A percentile compares a stretch with the other conserved stretches of the same genome.
Conservation (phyloP, 2,797 vertebrate species). For the Hippocampus kuda region DNA sequence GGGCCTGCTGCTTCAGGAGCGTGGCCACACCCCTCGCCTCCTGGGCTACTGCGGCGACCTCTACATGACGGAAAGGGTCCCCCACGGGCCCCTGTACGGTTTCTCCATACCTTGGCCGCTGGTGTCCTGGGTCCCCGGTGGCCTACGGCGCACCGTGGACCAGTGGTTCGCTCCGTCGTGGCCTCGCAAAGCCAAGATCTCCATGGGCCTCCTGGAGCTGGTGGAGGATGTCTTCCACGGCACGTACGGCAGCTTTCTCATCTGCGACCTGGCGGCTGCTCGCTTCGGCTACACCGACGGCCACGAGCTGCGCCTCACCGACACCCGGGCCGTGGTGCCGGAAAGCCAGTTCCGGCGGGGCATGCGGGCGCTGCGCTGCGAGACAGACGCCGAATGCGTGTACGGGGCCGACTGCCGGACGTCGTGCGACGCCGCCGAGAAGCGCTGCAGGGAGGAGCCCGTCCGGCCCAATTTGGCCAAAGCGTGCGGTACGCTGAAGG, state of each 20-base stretch:
- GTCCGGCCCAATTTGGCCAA: conserved; percentile 90
- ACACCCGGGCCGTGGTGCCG: conserved; percentile 78
- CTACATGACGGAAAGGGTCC: conserved; percentile 87
- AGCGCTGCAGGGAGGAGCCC: conserved; percentile 81
- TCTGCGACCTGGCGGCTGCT: conserved; percentile 85
- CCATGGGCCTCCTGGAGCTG: conserved; percentile 94
- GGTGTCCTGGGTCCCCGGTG: conserved; percentile 81
- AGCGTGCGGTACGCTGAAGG: conserved; percentile 85
- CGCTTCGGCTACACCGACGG: conserved; percentile 65
- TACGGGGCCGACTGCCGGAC: conserved; percentile 85
- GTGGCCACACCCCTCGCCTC: conserved; percentile 89
- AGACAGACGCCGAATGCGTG: conserved; percentile 82
- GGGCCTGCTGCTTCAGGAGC: conserved; percentile 88
- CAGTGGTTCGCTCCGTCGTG: conserved; percentile 95
- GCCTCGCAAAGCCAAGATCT: conserved; percentile 97
- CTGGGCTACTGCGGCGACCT: conserved; percentile 95
- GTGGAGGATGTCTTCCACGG: conserved; percentile 98
- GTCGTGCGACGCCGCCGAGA: conserved; percentile 76
- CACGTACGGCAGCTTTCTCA: conserved; percentile 93
- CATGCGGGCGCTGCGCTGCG: conserved; percentile 81
- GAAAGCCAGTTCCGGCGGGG: conserved; percentile 79
- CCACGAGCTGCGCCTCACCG: conserved; percentile 75
- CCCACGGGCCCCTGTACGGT: conserved; percentile 89
- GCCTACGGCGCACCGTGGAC: conserved; percentile 84
- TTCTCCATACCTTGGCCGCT: conserved; percentile 86